phyloP scores from a whole-genome alignment of 2,888 invertebrate genomes.

The Melanotus villosus region DNA sequence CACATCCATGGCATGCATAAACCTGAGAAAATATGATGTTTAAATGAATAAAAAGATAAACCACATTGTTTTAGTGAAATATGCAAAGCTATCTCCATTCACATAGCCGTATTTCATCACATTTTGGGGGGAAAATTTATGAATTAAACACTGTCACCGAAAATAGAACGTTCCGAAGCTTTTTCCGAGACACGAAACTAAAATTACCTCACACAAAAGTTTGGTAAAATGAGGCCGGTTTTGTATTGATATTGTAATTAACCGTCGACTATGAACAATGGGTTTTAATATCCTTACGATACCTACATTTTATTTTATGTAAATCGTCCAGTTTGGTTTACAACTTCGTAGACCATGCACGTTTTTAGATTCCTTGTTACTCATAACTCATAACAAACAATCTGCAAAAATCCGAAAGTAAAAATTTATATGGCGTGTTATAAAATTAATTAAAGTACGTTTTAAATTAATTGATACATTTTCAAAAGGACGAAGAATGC shows the following conservation, averaged over 20 bases:
- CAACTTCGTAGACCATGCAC: not conserved
- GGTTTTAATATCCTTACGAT: not conserved
- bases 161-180: no score
- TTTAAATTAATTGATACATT: slow-evolving; percentile 33
- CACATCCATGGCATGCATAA: no score
- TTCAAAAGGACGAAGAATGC: slow-evolving; percentile 30
- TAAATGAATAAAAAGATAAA: no score
- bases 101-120: not conserved
- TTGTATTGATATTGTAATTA: slow-evolving; percentile 21
- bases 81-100: no score
- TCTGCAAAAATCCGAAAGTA: no score
- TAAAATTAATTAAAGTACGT: slow-evolving; percentile 9
- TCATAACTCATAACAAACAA: no score
- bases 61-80: no score
- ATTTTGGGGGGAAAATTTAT: not conserved
- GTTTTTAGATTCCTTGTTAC: not conserved
- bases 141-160: no score
- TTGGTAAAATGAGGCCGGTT: not conserved
- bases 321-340: not conserved
- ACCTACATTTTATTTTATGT: not conserved
- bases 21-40: no score
- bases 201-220: not conserved
- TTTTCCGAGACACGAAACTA: no score
- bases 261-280: slow-evolving; percentile 8
- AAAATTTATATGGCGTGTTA: no score